Base-by-base conservation (phyloP, 1,140 invertebrate species). In the Neuroterus valhalla region DNA sequence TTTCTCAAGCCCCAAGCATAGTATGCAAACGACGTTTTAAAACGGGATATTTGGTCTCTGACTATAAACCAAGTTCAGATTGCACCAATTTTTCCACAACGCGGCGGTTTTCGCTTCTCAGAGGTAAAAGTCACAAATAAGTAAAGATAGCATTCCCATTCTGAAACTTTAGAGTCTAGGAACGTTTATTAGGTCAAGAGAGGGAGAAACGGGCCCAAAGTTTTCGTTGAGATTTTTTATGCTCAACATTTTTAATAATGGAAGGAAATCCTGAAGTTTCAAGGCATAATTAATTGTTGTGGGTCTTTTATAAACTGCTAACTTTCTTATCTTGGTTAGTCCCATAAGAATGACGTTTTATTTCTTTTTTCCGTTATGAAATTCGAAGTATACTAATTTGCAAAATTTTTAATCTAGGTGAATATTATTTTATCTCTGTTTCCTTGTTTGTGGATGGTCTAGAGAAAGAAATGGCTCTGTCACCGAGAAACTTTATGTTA, bases 11-110 rank as follows among this genome's bases (percentile, higher is more conserved):
- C 81, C 72, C 70, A 42, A 71, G 83, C 81, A 70, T 71, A 78
- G 79, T 86, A 86, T 86, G 84, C 84, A 86, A 87, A 87, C 82
- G 81, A 79, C 73, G 77, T 74, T 80, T 85, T 88, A 84, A 89
- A 88, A 88, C 84, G 83, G 84, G 85, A 89, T 88, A 89, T 89
- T 88, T 88, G 82, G 79, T 81, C 80, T 82, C 80, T 68, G 77
- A 78, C 80, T 79, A n/a, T n/a, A 75, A 76, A 75, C 73, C 31
- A 38, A 38, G 31, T 78, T 75, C 50, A 71, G 62, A 17, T 31
- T 10, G 14, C 55, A 55, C 55, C 38, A 17, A 66, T 62, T 42
- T 72, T 73, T 55, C 21, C 26, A 21, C 52, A 21, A 21, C 52
- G 26, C 52, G 52, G 15, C 15, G 8, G 21, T 11, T 55, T 55